Base-by-base conservation (phyloP, 2,797 vertebrate species). In the Chloroceryle inda region DNA sequence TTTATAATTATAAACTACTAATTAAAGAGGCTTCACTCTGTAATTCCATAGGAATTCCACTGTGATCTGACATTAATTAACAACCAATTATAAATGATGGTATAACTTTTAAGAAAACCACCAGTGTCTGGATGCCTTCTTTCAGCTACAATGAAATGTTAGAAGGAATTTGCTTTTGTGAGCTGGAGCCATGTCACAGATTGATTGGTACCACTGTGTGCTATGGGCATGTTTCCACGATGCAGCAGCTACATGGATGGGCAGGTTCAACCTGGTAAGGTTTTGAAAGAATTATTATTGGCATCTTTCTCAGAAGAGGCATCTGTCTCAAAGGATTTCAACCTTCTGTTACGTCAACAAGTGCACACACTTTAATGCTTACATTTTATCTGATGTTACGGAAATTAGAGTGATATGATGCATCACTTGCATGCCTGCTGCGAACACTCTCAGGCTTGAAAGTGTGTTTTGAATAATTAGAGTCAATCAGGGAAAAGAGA, bases 61-160 rank as follows among this genome's bases (percentile, higher is more conserved):
- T 96, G 84, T 96, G 97, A 94, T 93, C 88, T 96, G 96, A 95
- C 96, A 96, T 96, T 98, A 97, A 98, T 98, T 97, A 98, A 92
- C 94, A 92, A 58, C 83, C 92, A 92, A 84, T 96, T 98, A 91
- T 90, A 96, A 96, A 97, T 92, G 91, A 88, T 85, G 67, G 88
- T 88, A 94, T 96, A 97, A 92, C 85, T 94, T 95, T 88, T 63
- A 85, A 96, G 77, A 94, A 87, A 37, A 24, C 42, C 93, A 73
- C 90, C 73, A 77, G 86, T 85, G 50, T 64, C 94, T 95, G 88
- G 80, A 75, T 96, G 92, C 77, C 74, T 94, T 92, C 71, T 95
- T 90, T 93, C 76, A 55, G 55, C 69, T 74, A 75, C 68, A 89
- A 42, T 87, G 85, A 78, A 83, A 85, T 56, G 62, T 33, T 80